Base-by-base conservation (phyloP, 2,797 vertebrate species). In the Microcaecilia unicolor region DNA sequence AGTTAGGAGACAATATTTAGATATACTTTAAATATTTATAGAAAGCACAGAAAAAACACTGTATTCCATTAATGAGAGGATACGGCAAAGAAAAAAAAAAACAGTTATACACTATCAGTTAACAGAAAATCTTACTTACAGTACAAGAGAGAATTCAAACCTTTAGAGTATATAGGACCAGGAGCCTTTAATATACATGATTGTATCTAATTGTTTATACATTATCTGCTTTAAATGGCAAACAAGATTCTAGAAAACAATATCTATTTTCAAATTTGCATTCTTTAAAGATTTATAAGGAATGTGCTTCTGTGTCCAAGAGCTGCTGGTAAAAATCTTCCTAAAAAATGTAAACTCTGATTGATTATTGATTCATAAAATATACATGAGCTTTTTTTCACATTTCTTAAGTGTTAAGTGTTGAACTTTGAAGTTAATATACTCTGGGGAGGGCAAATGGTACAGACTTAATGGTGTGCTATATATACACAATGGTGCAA, bases 381-480 rank as follows among this genome's bases (percentile, higher is more conserved):
- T 37, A 53, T 34, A 18, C 45, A 59, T 51, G 48, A 57, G 28
- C 35, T 40, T 57, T 58, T 44, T 32, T 23, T 49, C 67, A 55
- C 58, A 55, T 64, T 70, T 68, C 28, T 56, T 37, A 63, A 69
- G 58, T 44, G 29, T 43, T 55, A 30, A 58, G 42, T 53, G 34
- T 64, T 60, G 30, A 47, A 64, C 61, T 65, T 56, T 35, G 41
- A 56, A 57, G 43, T 51, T 49, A 58, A 56, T 53, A 35, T 17
- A 25, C 32, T 46, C 45, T 10, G 14, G 60, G 70, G 51, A 54
- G 48, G 48, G 47, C 32, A 48, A 25, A 46, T 40, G 41, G 44
- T 48, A 50, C 41, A 37, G 62, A 62, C 61, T 81, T 69, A 65
- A 67, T 72, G 70, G 78, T 58, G 50, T 62, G 51, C 44, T 73